Base-by-base conservation (phyloP, 2,888 invertebrate species). In the Acholoe squamosa region DNA sequence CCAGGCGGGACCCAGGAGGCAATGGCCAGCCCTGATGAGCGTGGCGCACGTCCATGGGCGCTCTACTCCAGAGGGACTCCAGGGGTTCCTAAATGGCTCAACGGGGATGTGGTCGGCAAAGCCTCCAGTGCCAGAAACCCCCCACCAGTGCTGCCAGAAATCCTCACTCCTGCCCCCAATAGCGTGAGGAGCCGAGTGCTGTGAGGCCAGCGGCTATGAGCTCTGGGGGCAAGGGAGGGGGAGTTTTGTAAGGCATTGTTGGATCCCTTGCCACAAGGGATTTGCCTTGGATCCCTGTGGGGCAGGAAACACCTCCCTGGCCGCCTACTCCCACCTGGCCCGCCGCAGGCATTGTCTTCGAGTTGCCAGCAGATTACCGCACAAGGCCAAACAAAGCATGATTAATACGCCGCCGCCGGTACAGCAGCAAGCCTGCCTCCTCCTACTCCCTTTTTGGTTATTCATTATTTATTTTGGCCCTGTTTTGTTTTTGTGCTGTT, bases 391-490 rank as follows among this genome's bases (percentile, higher is more conserved):
- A 56, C 86, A 86, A 86, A 86, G 56, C 31, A 52, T 86, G 86
- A 86, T 86, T 86, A 86, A 86, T 86, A 86, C 33, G 33, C 25
- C 31, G 71, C 25, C 71, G 28, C n/a, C 71, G 71, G 31, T 19
- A n/a, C n/a, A 80, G 80, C 80, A 76, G 31, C 76, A 80, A 43
- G 43, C 19, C 34, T 34, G n/a, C 80, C 33, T 33, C 80, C 25
- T 25, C 28, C 19, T 80, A 0, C 43, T 43, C 43, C 43, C 43
- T 16, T 43, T n/a, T 80, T 80, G 33, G 31, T 80, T 43, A 80
- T 80, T 80, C 80, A 80, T 80, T 80, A 80, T 80, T 80, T 80
- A 80, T 33, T 80, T 80, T 80, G 80, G 80, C 80, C n/a, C 71
- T 80, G 5, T 80, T 33, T 80, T 33, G 43, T 80, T 22, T 43